A percentile compares a stretch with the other conserved stretches of the same genome.
Evolutionary conservation across 2,888 invertebrate genomes (phyloP).

Genomic region (Eulithis testata): DNA sequence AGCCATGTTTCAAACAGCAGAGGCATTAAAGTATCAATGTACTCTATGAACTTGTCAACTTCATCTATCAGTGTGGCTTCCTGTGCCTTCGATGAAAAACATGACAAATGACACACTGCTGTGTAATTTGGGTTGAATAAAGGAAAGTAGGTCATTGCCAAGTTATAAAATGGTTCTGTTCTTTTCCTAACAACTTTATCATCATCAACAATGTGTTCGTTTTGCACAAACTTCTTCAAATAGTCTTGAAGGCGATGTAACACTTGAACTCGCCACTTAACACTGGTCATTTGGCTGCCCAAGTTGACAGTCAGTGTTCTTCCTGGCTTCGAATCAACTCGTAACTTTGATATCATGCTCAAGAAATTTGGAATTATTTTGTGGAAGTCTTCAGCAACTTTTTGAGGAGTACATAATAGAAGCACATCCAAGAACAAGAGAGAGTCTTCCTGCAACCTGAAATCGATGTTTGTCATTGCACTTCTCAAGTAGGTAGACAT

Average conservation of each 20-base stretch:
- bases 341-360: constrained; percentile 92
- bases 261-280: constrained; percentile 92
- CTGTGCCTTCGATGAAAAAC: constrained; percentile 70
- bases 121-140: constrained; percentile 64
- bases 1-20: constrained; percentile 93
- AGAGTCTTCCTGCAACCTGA: constrained; percentile 92
- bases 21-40: constrained; percentile 89
- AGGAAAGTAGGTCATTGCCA: constrained; percentile 60
- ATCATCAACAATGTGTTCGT: constrained; percentile 52
- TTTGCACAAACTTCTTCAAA: constrained; percentile 64
- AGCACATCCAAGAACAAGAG: constrained; percentile 91
- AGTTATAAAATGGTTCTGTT: constrained; percentile 56
- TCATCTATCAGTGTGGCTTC: constrained; percentile 66
- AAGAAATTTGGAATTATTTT: constrained; percentile 92
- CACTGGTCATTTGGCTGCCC: constrained; percentile 88
- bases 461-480: constrained; percentile 95
- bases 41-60: constrained; percentile 83
- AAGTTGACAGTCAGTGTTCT: constrained; percentile 89
- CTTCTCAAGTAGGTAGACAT: constrained; percentile 92
- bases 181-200: constrained; percentile 43
- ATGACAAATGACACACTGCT: constrained; percentile 67
- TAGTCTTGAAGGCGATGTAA: constrained; percentile 87
- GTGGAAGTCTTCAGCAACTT: constrained; percentile 87
- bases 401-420: constrained; percentile 86
- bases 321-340: constrained; percentile 86